Base-by-base conservation (phyloP, 1,140 invertebrate species). In the Anagrus nilaparvatae region DNA sequence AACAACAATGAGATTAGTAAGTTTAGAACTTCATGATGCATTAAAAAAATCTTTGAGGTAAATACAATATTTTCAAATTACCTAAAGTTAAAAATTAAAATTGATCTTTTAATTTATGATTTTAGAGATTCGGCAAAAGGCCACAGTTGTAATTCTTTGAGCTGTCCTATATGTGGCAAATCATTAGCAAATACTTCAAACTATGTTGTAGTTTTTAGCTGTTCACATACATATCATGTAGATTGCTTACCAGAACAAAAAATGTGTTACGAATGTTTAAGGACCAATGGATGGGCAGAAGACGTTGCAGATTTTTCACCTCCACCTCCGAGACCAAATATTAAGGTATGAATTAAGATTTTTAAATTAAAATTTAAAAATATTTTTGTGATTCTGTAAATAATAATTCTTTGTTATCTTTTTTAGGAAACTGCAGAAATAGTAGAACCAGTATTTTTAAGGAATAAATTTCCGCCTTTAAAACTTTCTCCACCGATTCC, bases 161-260 rank as follows among this genome's bases (percentile, higher is more conserved):
- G 57, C 42, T 69, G 66, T 43, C 55, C 56, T 1, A 47, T 67
- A 32, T 69, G 66, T 34, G 56, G 63, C 45, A 58, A 55, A 51
- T 38, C 52, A 25, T 50, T 69, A 21, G 59, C 55, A 12, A 49
- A 63, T 13, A 56, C 53, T 38, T 46, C 53, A 5, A 56, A 69
- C 48, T 63, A 60, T 29, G 49, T 58, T 27, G 52, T 62, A 13
- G 49, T 67, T 28, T 69, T 67, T 24, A 55, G 52, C 44, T 69
- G 66, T 43, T 64, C 63, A 35, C 66, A 69, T 50, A 60, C 60
- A 24, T 69, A 60, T 52, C 66, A 69, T 33, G 42, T 51, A 3
- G 50, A 61, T 35, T 69, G 65, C 48, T 40, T 67, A 10, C 53
- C 58, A 7, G 66, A 66, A 48, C 46, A 57, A n/a, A 67, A 59